Base-by-base conservation (phyloP, 2,113 vertebrate species). In the Cricetomys ansorgei region DNA sequence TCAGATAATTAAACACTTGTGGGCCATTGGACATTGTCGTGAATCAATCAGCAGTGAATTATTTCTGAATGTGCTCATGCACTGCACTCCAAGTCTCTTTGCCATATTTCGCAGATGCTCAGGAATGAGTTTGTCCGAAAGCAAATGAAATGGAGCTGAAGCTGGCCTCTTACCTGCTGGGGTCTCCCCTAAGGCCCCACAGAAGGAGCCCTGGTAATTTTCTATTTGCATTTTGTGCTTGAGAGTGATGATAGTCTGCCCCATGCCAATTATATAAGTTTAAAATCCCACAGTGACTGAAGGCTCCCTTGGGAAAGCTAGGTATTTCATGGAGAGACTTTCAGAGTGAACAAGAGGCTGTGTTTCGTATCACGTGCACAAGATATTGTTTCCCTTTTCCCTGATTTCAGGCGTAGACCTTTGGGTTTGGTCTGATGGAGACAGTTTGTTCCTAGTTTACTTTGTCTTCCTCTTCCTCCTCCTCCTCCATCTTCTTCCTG, bases 21-120 rank as follows among this genome's bases (percentile, higher is more conserved):
- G 79, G 79, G 79, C 92, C 93, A 88, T 96, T 92, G 96, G 89
- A 89, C 79, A 97, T 94, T 94, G 96, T 95, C 97, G 88, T 53
- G 79, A 92, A 77, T 96, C 97, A 81, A 94, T 96, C 95, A 96
- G 29, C 95, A 81, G 70, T 76, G 73, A 95, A 93, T 97, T 94
- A 90, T 76, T 97, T 97, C 94, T 94, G 93, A 95, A 76, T 50
- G 84, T 27, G n/a, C 70, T 92, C 80, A 67, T 87, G 65, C 72
- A 69, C 76, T 62, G 21, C 31, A 70, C 64, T 97, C 93, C 87
- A 73, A 31, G 15, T 80, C 50, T 93, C 89, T 80, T 16, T 31
- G 5, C 62, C 13, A 1, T 69, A 43, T 89, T 91, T 95, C 80
- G 29, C 79, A 85, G 72, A 94, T 34, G 73, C 50, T 31, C 9